phyloP scores from a whole-genome alignment of 2,888 invertebrate genomes.

The Peribatodes rhomboidaria region DNA sequence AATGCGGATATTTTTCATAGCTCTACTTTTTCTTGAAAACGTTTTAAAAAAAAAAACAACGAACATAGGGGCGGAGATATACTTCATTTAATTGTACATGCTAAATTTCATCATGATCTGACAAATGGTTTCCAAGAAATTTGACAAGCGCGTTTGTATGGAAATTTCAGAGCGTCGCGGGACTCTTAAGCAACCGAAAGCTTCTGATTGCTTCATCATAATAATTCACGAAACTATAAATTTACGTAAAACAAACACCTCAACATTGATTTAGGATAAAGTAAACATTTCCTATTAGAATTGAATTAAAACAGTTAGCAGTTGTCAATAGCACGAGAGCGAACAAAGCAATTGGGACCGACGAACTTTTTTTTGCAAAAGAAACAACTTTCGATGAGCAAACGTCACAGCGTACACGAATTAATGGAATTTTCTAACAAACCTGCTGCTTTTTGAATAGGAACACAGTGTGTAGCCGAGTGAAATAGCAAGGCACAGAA shows the following conservation, averaged over 20 bases:
- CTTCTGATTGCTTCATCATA: neutral
- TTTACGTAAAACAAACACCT: neutral
- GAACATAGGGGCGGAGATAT: too few species aligned
- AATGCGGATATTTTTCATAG: too few species aligned
- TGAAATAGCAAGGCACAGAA: constrained; percentile 47
- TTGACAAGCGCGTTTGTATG: too few species aligned
- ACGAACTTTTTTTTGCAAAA: neutral
- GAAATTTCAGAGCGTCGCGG: too few species aligned
- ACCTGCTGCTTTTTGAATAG: constrained; percentile 52
- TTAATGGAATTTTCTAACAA: constrained; percentile 45
- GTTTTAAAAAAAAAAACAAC: too few species aligned
- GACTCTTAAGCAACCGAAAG: neutral
- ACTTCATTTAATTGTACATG: too few species aligned
- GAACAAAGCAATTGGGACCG: neutral
- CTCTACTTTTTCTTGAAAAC: too few species aligned
- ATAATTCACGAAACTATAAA: neutral
- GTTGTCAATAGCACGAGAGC: constrained; percentile 7
- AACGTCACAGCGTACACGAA: neutral
- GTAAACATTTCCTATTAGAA: neutral
- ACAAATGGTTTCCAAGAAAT: too few species aligned
- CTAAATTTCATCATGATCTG: too few species aligned
- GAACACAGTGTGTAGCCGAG: constrained; percentile 46
- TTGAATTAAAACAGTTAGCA: constrained; percentile 2
- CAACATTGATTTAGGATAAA: neutral
- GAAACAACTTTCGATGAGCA: neutral